Percentiles rank a stretch among this genome's conserved stretches.
These are phyloP conservation scores for Serranus cabrilla DNA, from an alignment of 2,797 vertebrate species.

Conservation along the genomic window DNA sequence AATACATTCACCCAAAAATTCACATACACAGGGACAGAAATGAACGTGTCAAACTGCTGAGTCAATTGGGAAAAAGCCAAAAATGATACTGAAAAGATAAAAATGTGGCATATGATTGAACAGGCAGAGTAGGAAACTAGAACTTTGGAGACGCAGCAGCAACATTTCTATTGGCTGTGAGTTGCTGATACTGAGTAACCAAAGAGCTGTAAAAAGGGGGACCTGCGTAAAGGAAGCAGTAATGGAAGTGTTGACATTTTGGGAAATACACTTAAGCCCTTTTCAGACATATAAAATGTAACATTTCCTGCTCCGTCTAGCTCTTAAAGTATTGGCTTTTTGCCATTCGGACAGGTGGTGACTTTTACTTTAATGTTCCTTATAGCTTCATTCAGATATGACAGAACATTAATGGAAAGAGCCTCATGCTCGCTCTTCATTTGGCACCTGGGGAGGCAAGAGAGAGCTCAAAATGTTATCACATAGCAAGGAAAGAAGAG, in stretches of 20 bases:
- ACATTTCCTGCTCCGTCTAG: background rate
- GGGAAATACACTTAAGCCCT: background rate
- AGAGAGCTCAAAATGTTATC: background rate
- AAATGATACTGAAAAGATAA: background rate
- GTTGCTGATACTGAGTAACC: background rate
- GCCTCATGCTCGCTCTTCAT: background rate
- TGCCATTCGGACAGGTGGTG: background rate
- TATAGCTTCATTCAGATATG: background rate
- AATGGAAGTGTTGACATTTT: slow-evolving; percentile 3
- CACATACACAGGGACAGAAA: slow-evolving; percentile 1
- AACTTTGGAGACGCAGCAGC: background rate
- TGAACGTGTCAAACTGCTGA: slow-evolving; percentile 5
- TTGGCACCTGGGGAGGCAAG: background rate
- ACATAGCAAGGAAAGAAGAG: background rate
- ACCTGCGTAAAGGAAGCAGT: background rate
- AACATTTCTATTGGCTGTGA: background rate
- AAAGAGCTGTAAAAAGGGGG: background rate
- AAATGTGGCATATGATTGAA: background rate
- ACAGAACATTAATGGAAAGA: background rate
- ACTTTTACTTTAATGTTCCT: slow-evolving; percentile 1
- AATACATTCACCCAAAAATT: slow-evolving; percentile 24
- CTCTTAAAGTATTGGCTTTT: background rate
- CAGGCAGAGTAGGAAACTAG: background rate
- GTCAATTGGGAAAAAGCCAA: background rate
- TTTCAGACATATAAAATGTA: background rate